Evolutionary conservation across 2,113 vertebrate species (phyloP).

Genomic region (Meriones unguiculatus): DNA sequence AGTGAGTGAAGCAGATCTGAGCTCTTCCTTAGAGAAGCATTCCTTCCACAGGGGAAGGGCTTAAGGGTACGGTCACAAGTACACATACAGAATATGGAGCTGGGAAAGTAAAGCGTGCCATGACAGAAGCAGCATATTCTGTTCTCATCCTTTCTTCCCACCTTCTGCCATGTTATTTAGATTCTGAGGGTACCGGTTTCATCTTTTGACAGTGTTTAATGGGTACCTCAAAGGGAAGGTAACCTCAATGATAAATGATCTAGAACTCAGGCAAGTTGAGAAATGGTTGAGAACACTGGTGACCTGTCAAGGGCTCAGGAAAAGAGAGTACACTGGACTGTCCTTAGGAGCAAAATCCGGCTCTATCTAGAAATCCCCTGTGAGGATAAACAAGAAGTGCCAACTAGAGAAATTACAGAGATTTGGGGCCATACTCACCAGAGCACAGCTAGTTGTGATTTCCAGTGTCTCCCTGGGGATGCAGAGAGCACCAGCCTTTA

Average conservation of each 20-base stretch:
- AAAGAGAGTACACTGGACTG: not conserved
- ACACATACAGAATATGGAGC: not conserved
- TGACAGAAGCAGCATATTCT: accelerated
- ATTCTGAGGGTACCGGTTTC: accelerated
- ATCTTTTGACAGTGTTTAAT: not conserved
- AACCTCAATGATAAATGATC: not conserved
- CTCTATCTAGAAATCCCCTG: not conserved
- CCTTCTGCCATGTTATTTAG: not conserved
- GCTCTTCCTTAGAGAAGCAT: not conserved
- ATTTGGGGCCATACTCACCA: accelerated
- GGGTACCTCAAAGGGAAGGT: not conserved
- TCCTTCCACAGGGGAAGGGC: not conserved
- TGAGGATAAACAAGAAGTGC: not conserved
- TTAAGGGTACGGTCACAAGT: too few species aligned
- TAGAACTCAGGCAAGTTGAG: not conserved
- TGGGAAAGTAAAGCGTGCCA: not conserved
- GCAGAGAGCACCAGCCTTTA: not conserved
- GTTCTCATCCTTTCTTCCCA: not conserved
- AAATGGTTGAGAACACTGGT: too few species aligned
- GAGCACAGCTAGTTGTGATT: not conserved
- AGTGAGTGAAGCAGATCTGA: not conserved
- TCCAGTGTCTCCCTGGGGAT: not conserved
- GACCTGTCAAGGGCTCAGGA: not conserved
- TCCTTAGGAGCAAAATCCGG: not conserved
- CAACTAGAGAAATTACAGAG: not conserved